Evolutionary conservation across 2,113 vertebrate species (phyloP).

Genomic region (Hirundichthys speculiger): DNA sequence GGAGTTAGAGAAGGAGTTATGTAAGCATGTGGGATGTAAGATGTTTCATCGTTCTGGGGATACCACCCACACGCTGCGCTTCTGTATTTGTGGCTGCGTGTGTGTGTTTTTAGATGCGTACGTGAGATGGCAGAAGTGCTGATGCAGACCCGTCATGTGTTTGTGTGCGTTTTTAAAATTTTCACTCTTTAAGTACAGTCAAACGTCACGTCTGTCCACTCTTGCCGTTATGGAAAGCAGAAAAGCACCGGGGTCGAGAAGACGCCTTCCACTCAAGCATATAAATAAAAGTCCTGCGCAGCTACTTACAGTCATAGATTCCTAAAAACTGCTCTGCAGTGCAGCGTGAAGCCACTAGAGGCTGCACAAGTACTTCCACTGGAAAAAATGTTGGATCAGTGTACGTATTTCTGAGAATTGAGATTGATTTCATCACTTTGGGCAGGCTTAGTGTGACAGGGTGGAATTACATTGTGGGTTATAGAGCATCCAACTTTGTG

Average conservation of each 20-base stretch:
- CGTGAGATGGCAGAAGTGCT: constrained; percentile 55
- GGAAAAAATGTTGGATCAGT: not conserved
- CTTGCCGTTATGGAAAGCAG: not conserved
- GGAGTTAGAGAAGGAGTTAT: constrained; percentile 76
- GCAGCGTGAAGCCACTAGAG: constrained; percentile 51
- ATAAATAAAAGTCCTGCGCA: not conserved
- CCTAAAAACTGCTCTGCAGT: constrained; percentile 25
- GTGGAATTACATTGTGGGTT: no score
- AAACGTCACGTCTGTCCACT: constrained; percentile 1
- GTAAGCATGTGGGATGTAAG: constrained; percentile 82
- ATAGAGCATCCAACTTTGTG: no score
- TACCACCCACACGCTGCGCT: constrained; percentile 66
- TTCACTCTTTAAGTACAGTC: not conserved
- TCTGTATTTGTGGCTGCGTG: constrained; percentile 36
- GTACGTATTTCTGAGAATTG: not conserved
- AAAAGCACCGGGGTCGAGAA: not conserved
- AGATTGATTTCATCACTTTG: not conserved
- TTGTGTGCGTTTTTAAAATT: constrained; percentile 18
- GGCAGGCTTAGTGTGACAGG: no score
- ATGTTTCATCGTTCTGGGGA: constrained; percentile 73
- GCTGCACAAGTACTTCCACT: constrained; percentile 28
- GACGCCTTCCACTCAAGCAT: not conserved
- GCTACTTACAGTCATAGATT: no score
- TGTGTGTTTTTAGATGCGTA: constrained; percentile 58
- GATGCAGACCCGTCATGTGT: constrained; percentile 27